Evolutionary conservation across 1,140 invertebrate genomes (phyloP), one percentile per base, ranked within the genome.

Genomic region (Ericerus pela): DNA sequence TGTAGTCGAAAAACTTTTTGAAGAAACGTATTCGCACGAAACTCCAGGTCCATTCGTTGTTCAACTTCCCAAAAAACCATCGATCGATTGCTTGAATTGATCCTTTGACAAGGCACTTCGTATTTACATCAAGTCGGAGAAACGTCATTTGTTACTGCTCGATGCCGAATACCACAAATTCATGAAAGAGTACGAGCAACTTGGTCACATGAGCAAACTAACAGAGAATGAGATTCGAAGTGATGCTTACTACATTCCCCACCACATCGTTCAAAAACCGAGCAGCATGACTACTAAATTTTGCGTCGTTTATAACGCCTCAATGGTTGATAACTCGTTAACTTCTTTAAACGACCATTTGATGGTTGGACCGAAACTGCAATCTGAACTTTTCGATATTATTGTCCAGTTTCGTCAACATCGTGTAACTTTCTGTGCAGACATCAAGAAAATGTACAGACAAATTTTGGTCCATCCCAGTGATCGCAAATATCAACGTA

Each of bases 371-470:
- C 53, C 52, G 0, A 22, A 10, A 0, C 29, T 68, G 20, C 66
- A 67, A 43, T 51, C 60, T n/a, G 59, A 67, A 30, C 31, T 70
- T 18, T 60, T 65, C n/a, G 58, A 58, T 1, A 62, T 66, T 20
- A n/a, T 69, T 14, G 36, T 65, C 0, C 53, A 59, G 29, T 70
- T 69, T 59, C 22, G 67, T 47, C 55, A 27, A 14, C 61, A 66
- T 55, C n/a, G 33, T 41, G 59, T 61, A 47, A 67, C 64, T 2
- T 43, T 68, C 22, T 62, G 56, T 6, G 66, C 63, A 6, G 70
- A 72, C 57, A 66, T 72, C 10, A 59, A 61, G 24, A 70, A 72
- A 60, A 71, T 70, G 67, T 70, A 67, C 55, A 54, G 66, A 10
- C 63, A 67, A 54, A 60, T 71, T 22, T 53, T 55, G 18, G 60